These are phyloP conservation scores for Mesoligia furuncula DNA, from an alignment of 2,888 invertebrate species.

Conservation along the genomic window DNA sequence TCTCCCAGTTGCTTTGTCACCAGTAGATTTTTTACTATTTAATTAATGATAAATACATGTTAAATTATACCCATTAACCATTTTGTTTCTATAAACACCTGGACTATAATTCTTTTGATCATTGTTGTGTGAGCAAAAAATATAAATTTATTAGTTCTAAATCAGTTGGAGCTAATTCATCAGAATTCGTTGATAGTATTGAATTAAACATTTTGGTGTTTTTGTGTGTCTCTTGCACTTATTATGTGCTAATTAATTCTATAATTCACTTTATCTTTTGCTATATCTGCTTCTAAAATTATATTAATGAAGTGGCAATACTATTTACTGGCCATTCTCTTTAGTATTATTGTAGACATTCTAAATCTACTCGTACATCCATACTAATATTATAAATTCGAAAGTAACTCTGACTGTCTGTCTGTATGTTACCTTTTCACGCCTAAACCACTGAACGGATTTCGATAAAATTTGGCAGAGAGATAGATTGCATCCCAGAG, in stretches of 20 bases:
- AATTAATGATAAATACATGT: constrained; percentile 35
- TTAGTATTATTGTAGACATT: neutral
- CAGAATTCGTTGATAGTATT: neutral
- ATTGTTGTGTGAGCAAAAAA: constrained; percentile 41
- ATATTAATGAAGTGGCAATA: neutral
- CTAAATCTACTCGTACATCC: no score
- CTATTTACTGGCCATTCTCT: neutral
- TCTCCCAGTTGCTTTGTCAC: neutral
- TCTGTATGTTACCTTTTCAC: no score
- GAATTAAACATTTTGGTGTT: constrained; percentile 16
- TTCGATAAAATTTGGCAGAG: no score
- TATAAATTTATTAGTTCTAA: constrained; percentile 26
- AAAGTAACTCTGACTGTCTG: no score
- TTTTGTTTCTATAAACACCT: constrained; percentile 30
- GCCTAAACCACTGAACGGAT: no score
- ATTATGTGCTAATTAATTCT: neutral
- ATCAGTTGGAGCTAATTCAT: constrained; percentile 36
- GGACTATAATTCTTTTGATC: constrained; percentile 18
- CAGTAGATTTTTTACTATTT: constrained; percentile 32
- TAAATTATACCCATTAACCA: constrained; percentile 30
- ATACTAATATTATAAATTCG: no score
- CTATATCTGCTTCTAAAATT: constrained; percentile 8
- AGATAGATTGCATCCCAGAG: no score
- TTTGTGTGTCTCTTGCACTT: constrained; percentile 13
- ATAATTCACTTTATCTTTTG: neutral